Conservation (phyloP, 2,888 invertebrate genomes). For the Creontiades dilutus region DNA sequence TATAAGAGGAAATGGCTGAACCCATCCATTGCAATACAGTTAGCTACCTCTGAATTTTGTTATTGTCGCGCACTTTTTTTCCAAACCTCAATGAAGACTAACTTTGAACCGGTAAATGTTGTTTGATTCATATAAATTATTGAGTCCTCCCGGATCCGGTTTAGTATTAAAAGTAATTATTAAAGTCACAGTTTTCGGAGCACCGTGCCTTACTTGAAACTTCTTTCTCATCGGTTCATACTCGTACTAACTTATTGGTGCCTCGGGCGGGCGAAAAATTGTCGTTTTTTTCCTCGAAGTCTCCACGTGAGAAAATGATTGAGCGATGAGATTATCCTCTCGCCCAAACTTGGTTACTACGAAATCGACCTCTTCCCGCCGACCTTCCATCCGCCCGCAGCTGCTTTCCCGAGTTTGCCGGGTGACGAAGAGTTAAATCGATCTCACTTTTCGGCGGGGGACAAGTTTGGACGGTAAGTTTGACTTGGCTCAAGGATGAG, state of each 20-base stretch:
- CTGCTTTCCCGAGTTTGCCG: background rate
- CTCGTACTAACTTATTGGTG: background rate
- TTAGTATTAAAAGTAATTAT: no score
- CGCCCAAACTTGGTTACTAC: background rate
- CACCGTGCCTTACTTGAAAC: background rate
- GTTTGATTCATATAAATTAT: no score
- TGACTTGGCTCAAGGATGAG: background rate
- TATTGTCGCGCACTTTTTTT: no score
- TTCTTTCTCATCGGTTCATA: background rate
- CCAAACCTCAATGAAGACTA: no score
- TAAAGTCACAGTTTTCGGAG: no score
- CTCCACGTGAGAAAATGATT: slow-evolving; percentile 3
- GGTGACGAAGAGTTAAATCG: background rate
- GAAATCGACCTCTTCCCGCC: background rate
- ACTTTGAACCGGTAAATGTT: no score
- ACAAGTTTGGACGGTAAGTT: background rate
- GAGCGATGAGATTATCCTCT: slow-evolving; percentile 8
- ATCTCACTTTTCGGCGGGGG: background rate
- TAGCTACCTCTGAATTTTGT: no score
- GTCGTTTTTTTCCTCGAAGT: background rate
- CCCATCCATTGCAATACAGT: no score
- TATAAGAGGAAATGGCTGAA: no score
- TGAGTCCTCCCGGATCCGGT: no score
- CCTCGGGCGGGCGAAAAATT: background rate
- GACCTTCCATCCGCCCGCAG: background rate